Base-by-base conservation (phyloP, 2,888 invertebrate genomes). In the Lithophane socia region DNA sequence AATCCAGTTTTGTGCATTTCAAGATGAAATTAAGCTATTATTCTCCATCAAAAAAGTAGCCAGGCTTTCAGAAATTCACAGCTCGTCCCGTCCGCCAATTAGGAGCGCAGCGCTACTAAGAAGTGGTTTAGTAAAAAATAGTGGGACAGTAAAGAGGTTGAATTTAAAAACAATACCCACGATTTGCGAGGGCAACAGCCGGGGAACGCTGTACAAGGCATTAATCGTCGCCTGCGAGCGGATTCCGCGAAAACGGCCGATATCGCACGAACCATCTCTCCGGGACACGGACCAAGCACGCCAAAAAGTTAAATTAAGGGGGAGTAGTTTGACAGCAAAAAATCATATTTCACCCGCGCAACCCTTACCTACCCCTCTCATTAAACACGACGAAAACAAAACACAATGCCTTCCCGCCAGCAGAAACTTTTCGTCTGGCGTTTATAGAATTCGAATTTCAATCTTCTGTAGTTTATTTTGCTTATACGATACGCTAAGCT, bases 161-260 rank as follows among this genome's bases (percentile, higher is more conserved):
- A 84, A 87, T 88, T 86, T 88, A 83, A 89, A 88, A 88, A 89
- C 88, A 90, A 90, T 88, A 84, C 77, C 79, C 82, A 86, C 78
- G 84, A 83, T 82, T 74, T 75, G 84, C 80, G 87, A 87, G 91
- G 88, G 88, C 89, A 88, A 86, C 87, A 89, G 85, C 86, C 86
- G 80, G 73, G 67, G 61, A 75, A 66, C 77, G 73, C 90, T 88
- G 72, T 89, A 87, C 82, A 91, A 89, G 91, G 91, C 81, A 85
- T 89, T 91, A 91, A 91, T 90, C 89, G 92, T 83, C 90, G 89
- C 89, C 88, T 89, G 82, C 79, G 77, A 82, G 83, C 70, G 76
- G 82, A 79, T 92, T 91, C 91, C 83, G 85, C 88, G 92, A 91
- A 91, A 82, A 80, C 72, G 7, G 64, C 64, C 82, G 86, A 86